Percentiles rank a stretch among this genome's conserved stretches.
These are phyloP conservation scores for Mimachlamys varia DNA, from an alignment of 2,888 invertebrate species.

Conservation along the genomic window DNA sequence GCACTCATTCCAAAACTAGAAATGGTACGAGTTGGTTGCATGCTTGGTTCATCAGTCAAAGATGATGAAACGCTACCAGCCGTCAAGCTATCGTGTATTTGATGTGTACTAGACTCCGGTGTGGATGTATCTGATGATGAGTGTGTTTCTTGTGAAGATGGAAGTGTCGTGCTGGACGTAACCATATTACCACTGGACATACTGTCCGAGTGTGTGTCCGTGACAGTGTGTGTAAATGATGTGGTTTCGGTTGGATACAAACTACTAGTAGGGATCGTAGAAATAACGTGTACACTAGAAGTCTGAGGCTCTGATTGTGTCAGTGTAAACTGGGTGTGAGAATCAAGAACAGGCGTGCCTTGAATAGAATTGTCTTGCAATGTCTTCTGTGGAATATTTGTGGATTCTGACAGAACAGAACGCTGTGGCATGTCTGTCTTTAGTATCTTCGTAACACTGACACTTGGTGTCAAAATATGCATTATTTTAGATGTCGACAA, in stretches of 20 bases:
- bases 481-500: neutral
- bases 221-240: neutral
- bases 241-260: neutral
- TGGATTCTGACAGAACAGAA: neutral
- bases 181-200: too few species aligned
- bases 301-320: neutral
- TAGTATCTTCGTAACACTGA: neutral
- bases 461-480: neutral
- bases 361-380: neutral
- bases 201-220: too few species aligned
- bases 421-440: neutral
- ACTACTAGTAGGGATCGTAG: neutral
- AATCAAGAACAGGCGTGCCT: neutral
- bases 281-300: neutral
- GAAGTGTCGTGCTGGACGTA: too few species aligned
- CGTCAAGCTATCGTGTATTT: neutral
- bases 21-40: neutral
- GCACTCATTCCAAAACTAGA: neutral
- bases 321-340: neutral
- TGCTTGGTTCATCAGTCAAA: neutral
- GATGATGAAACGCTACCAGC: neutral
- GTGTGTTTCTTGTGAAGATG: neutral
- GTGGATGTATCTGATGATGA: neutral
- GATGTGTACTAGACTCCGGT: neutral
- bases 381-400: neutral